Evolutionary conservation across 1,140 invertebrate species (phyloP), one percentile per base, ranked within the genome.

Genomic region (Neotoxoptera formosana): DNA sequence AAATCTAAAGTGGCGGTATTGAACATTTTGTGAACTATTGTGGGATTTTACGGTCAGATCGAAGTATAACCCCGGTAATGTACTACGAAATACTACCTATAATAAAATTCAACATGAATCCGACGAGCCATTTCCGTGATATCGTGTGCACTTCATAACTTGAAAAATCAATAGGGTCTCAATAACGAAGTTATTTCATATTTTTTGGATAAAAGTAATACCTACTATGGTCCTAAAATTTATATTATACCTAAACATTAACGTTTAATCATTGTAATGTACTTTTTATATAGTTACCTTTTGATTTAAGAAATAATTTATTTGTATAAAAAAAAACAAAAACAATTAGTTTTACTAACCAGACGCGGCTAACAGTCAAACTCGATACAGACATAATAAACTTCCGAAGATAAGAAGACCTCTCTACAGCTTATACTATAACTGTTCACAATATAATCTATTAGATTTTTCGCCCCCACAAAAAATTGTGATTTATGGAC

Each of bases 381-480:
- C 7, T n/a, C 11, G 30, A 87, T 87, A 47, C 23, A 87, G 47
- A 87, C 84, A 47, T 47, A 51, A 87, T 87, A 20, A 48, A 87
- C 45, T 48, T 87, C 30, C 14, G 30, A 48, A 87, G 47, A 87
- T n/a, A 48, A 87, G 30, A 87, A 48, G n/a, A 41, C 23, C 23
- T 84, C 34, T 83, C 34, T 45, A 20, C 47, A 87, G 84, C 51
- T 47, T 87, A 87, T 47, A 87, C 86, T 87, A 83, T 41, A 87
- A 87, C 86, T 87, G 30, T 87, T 87, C 30, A 48, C 17, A n/a
- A n/a, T n/a, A 48, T 45, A 87, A 87, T 34, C 86, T 87, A 87
- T 51, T 48, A 41, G 25, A 47, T 30, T 30, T 86, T 30, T 86
- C 14, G n/a, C 17, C 30, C 45, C 7, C 14, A 87, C 47, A 47